Percentiles rank a stretch among this genome's conserved stretches.
phyloP scores from a whole-genome alignment of 92 coral and sea anemone genomes.

The Desmophyllum pertusum region DNA sequence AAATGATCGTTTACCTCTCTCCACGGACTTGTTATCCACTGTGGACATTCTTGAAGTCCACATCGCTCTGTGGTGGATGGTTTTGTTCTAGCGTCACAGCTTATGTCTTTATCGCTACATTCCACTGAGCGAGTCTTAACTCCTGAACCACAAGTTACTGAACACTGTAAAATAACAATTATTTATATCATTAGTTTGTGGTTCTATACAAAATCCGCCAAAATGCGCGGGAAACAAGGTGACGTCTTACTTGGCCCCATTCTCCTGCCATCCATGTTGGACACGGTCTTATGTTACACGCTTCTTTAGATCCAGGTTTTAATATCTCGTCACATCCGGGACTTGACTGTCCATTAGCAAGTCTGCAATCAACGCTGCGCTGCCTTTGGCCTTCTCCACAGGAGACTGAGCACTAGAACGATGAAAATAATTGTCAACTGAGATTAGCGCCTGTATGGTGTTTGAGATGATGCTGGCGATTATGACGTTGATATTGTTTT shows the following conservation, averaged over 20 bases:
- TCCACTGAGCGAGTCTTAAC: slow-evolving; percentile 58
- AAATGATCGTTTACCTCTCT: slow-evolving; percentile 69
- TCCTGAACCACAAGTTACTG: slow-evolving; percentile 79
- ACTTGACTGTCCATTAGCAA: slow-evolving; percentile 23
- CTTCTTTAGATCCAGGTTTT: slow-evolving; percentile 54
- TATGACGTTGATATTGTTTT: too few relatives aligned
- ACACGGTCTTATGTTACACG: slow-evolving; percentile 60
- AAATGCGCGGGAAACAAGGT: too few relatives aligned
- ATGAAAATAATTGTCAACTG: not conserved
- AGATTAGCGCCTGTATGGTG: too few relatives aligned
- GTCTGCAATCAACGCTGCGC: slow-evolving; percentile 68
- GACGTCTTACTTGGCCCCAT: slow-evolving; percentile 75
- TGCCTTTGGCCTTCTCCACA: slow-evolving; percentile 68
- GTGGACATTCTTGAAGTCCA: slow-evolving; percentile 59
- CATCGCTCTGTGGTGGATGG: slow-evolving; percentile 52
- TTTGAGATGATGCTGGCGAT: too few relatives aligned
- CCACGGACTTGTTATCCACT: slow-evolving; percentile 69
- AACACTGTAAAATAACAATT: slow-evolving; percentile 75
- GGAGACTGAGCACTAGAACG: slow-evolving; percentile 42
- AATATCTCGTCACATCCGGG: slow-evolving; percentile 50
- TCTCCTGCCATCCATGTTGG: slow-evolving; percentile 73
- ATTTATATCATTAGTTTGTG: too few relatives aligned
- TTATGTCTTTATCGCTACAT: slow-evolving; percentile 52
- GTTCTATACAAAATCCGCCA: too few relatives aligned
- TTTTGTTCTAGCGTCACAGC: slow-evolving; percentile 38